Evolutionary conservation across 2,888 invertebrate species (phyloP), one percentile per base, ranked within the genome.

Genomic region (Drosophila stalkeri): DNA sequence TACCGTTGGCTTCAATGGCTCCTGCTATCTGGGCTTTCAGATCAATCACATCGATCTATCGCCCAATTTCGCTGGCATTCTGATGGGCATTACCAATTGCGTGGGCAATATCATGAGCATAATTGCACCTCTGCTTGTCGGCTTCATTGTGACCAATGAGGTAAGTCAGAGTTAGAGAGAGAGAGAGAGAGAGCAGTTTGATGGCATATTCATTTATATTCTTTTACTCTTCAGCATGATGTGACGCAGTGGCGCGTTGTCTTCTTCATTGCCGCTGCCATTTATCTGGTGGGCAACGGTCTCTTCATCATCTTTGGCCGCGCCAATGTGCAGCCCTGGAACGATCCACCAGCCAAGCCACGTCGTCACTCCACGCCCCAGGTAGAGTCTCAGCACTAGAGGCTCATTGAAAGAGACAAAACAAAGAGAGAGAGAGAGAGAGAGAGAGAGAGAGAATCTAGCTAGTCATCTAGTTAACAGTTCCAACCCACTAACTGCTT

Each of bases 31-130:
- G 51, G 97, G 97, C 3, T 96, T 95, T 90, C 95, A 96, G 95
- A 94, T 94, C 95, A 97, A 97, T 78, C 97, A 97, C 88, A 96
- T 98, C 75, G 97, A 98, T 93, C 93, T 98, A 60, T 96, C 97
- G 8, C 97, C 97, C 0, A 97, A 96, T 91, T 97, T 96, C 91
- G 96, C 97, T 3, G 97, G 97, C 35, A 95, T 96, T 0, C 93
- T 97, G 78, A 97, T 97, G 97, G 97, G 92, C 7, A 95, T 97
- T 81, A 97, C 97, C 1, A 97, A 97, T 91, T 96, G 96, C 12
- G 93, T 95, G n/a, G 96, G 96, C 0, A 97, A 96, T 85, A 93
- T 97, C 14, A 96, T 96, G 92, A 96, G 97, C 61, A 96, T 97
- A 73, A 93, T 97, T 80, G 97, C 97, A 0, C 97, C 97, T 0